Conservation (phyloP, 1,140 invertebrate species). For the Meloidogyne exigua region DNA sequence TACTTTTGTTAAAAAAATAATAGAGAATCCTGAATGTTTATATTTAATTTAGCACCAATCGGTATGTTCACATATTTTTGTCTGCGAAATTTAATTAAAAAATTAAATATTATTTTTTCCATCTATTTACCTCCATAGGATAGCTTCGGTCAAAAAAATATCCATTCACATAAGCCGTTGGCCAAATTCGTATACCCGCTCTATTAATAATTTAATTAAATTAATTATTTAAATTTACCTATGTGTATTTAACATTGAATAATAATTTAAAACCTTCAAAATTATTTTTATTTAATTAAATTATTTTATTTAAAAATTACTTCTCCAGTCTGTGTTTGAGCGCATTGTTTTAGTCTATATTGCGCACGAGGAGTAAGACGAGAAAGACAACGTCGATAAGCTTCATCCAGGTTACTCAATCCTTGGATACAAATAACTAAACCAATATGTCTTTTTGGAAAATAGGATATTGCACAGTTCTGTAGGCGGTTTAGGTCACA, state of each 20-base stretch:
- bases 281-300: background rate
- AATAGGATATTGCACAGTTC: conserved; percentile 54
- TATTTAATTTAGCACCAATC: conserved; percentile 36
- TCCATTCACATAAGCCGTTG: conserved; percentile 52
- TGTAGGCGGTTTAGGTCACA: conserved; percentile 51
- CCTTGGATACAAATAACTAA: conserved; percentile 51
- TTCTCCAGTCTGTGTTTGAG: conserved; percentile 53
- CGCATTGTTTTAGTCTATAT: conserved; percentile 49
- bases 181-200: conserved; percentile 50
- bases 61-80: conserved; percentile 48
- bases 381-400: conserved; percentile 43
- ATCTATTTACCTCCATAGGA: conserved; percentile 38
- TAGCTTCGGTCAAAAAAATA: conserved; percentile 52
- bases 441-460: conserved; percentile 50
- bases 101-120: background rate
- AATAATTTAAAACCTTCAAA: conserved; percentile 44
- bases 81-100: conserved; percentile 5
- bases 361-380: conserved; percentile 49
- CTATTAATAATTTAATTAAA: conserved; percentile 2
- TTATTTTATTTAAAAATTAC: too few relatives aligned
- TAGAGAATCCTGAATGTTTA: background rate
- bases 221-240: background rate
- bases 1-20: background rate
- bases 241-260: conserved; percentile 53
- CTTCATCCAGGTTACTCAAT: conserved; percentile 46